phyloP scores from a whole-genome alignment of 2,797 vertebrate genomes.

The Sebastes vulpes region DNA sequence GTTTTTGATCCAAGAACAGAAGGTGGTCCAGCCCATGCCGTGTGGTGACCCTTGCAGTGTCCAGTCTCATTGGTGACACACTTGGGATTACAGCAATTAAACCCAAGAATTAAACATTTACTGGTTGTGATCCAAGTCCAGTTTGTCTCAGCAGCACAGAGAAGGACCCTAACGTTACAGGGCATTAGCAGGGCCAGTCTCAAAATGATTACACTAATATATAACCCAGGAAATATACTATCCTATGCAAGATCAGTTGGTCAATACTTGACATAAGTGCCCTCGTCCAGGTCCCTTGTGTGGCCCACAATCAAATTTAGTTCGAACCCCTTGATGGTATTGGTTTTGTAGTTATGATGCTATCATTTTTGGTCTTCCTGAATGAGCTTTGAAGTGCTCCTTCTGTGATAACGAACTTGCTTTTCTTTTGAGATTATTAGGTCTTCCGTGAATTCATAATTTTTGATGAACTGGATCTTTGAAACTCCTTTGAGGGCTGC shows the following conservation, averaged over 20 bases:
- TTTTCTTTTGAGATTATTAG: neutral
- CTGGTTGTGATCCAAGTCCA: neutral
- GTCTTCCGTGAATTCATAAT: neutral
- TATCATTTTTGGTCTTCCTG: neutral
- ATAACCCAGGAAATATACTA: neutral
- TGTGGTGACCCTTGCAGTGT: neutral
- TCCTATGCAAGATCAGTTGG: neutral
- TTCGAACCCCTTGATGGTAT: neutral
- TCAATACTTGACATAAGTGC: slow-evolving; percentile 21
- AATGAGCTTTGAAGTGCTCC: neutral
- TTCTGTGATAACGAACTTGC: neutral
- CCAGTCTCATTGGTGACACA: neutral
- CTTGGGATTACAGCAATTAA: neutral
- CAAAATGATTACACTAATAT: slow-evolving; percentile 22
- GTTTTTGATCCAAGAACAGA: slow-evolving; percentile 4
- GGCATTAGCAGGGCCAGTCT: slow-evolving; percentile 15
- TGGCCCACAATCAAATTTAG: neutral
- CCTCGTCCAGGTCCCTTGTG: neutral
- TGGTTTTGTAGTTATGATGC: neutral
- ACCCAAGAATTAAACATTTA: neutral
- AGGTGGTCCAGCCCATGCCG: neutral
- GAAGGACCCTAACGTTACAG: slow-evolving; percentile 1
- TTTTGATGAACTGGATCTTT: slow-evolving; percentile 7
- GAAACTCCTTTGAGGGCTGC: neutral
- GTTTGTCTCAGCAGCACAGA: neutral